These are phyloP conservation scores for Eulithis testata DNA, from an alignment of 2,888 invertebrate species.

Conservation along the genomic window DNA sequence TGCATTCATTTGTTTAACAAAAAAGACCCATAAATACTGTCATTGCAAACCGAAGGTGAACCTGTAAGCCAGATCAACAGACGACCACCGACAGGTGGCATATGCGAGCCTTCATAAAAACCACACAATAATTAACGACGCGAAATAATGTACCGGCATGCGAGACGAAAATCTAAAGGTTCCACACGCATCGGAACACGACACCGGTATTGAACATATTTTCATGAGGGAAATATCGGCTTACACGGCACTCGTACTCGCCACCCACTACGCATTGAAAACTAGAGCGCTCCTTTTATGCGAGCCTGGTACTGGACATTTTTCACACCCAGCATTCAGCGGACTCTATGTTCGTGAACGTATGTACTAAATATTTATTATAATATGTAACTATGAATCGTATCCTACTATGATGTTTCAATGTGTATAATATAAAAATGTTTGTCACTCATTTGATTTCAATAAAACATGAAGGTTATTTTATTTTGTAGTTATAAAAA, in stretches of 20 bases:
- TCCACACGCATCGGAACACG: conserved; percentile 74
- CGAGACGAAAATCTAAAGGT: conserved; percentile 82
- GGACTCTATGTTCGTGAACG: not conserved
- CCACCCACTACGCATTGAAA: conserved; percentile 74
- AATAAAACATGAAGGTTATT: not conserved
- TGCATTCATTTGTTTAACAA: conserved; percentile 38
- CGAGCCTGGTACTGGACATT: conserved; percentile 50
- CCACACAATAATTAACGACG: conserved; percentile 81
- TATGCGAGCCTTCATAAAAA: conserved; percentile 72
- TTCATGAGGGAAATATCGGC: conserved; percentile 81
- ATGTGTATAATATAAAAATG: no score
- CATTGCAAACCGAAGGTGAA: conserved; percentile 66
- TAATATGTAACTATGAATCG: no score
- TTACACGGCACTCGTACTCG: conserved; percentile 66
- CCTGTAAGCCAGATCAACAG: conserved; percentile 56
- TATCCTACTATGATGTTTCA: no score
- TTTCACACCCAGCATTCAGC: conserved; percentile 13
- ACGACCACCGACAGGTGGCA: conserved; percentile 78
- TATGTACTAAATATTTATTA: not conserved
- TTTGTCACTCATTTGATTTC: no score
- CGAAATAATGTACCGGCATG: conserved; percentile 83
- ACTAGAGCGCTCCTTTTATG: conserved; percentile 53
- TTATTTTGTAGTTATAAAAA: not conserved
- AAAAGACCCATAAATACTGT: conserved; percentile 47
- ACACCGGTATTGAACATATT: conserved; percentile 80